Base-by-base conservation (phyloP, 2,113 vertebrate species). In the Protobothrops flavoviridis region DNA sequence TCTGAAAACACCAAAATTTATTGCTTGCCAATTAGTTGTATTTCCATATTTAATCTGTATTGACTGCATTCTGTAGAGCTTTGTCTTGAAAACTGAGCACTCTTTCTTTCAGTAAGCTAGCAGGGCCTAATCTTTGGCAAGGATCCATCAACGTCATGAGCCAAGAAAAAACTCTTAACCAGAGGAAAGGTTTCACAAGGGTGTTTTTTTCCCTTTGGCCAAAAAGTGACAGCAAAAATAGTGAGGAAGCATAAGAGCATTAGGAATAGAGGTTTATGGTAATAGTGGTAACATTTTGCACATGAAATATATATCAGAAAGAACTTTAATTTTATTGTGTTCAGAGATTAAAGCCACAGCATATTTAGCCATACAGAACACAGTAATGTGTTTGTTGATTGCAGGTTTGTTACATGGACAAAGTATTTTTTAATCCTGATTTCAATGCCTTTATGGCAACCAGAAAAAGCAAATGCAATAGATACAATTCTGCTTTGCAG, bases 381-480 rank as follows among this genome's bases (percentile, higher is more conserved):
- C 4, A 43, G 59, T 5, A 69, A 39, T 39, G 53, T 29, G n/a
- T 61, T 8, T 23, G 24, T 13, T 88, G 48, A 92, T 33, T 57
- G 53, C 81, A 57, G 39, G 61, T 0, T 13, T 0, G 59, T 6
- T 3, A 5, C 0, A 26, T 12, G 20, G 39, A 53, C 3, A 10
- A 4, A 93, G 5, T 9, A 92, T 64, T 43, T 52, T 20, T 85
- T 39, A 87, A 52, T 61, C 0, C 93, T n/a, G 64, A 91, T 1
- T 92, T 87, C 17, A 89, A 39, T 92, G 69, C 39, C 55, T 12
- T 24, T 53, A 69, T 1, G 7, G 56, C 88, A 95, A 93, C 33
- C 55, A 85, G 56, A 9, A 90, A 24, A 20, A 52, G 2, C 10
- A 2, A 3, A 55, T 33, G 4, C 52, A 87, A 24, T 24, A 92